These are phyloP conservation scores for Etheostoma cragini DNA, from an alignment of 2,113 vertebrate species.

Conservation along the genomic window DNA sequence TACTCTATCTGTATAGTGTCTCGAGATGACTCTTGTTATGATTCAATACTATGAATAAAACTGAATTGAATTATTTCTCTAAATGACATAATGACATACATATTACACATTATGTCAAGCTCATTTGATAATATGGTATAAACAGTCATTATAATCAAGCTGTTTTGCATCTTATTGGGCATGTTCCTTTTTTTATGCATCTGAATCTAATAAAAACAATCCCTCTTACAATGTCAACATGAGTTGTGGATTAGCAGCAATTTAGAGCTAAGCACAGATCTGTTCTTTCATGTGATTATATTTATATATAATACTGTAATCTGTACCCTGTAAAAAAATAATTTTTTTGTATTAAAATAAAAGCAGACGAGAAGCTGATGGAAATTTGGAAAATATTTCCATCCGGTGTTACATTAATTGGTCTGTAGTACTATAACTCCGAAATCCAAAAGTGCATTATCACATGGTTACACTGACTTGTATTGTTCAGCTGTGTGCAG, in stretches of 20 bases:
- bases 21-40: too few species aligned
- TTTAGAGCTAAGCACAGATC: background rate
- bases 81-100: background rate
- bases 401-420: background rate
- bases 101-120: background rate
- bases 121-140: background rate
- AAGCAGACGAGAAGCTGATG: background rate
- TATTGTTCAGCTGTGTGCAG: background rate
- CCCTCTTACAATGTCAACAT: background rate
- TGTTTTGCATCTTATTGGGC: background rate
- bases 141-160: background rate
- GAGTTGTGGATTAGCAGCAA: constrained; percentile 6
- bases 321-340: background rate
- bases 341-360: background rate
- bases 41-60: too few species aligned
- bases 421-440: background rate
- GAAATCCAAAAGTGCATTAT: constrained; percentile 21
- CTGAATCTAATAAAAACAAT: background rate
- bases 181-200: background rate
- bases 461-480: constrained; percentile 1
- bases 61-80: too few species aligned
- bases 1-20: too few species aligned
- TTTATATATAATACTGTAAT: constrained; percentile 4
- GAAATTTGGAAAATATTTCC: background rate
- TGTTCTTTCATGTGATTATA: background rate